Evolutionary conservation across 2,113 vertebrate species (phyloP), one percentile per base, ranked within the genome.

Genomic region (Passer montanus): DNA sequence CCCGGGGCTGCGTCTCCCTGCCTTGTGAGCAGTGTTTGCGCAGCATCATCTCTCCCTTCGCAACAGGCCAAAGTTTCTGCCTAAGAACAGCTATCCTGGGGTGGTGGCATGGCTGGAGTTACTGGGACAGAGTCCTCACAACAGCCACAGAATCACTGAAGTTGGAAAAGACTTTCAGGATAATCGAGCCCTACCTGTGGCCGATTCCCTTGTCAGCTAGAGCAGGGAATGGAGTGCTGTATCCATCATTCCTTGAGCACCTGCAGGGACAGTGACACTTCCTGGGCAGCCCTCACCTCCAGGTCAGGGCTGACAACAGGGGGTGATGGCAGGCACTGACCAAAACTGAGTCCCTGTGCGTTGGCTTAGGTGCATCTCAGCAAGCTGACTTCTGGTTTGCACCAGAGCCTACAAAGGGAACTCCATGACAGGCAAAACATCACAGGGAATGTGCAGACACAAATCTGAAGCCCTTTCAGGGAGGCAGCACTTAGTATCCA

Each of bases 11-110:
- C 0, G 2, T 28, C 27, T 30, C 10, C 4, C 18, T 2, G 41
- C 19, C 12, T 2, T 16, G 24, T 4, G 28, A 39, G 53, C 46
- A 3, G 39, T 9, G 46, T 39, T 47, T 8, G 19, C 31, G 3
- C 52, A 26, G 11, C 37, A 4, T 21, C 43, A 0, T 37, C 39
- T 37, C 53, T 58, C 13, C 43, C 47, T n/a, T 37, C 1, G 1
- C 39, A 2, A 1, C 0, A 11, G 20, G 20, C 6, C 5, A 2
- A 2, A 19, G 9, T 2, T 73, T 1, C 10, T 4, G 13, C 0
- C 0, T 37, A 5, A n/a, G 37, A 39, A 4, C 3, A 28, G 23
- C 21, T 12, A 10, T 56, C 8, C 39, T 27, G 84, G 60, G 17
- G 55, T 0, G 18, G 9, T 19, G 1, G 2, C 11, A 2, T 6